Base-by-base conservation (phyloP, 37 sponge, comb jelly and placozoan genomes). In the Tethya wilhelma region DNA sequence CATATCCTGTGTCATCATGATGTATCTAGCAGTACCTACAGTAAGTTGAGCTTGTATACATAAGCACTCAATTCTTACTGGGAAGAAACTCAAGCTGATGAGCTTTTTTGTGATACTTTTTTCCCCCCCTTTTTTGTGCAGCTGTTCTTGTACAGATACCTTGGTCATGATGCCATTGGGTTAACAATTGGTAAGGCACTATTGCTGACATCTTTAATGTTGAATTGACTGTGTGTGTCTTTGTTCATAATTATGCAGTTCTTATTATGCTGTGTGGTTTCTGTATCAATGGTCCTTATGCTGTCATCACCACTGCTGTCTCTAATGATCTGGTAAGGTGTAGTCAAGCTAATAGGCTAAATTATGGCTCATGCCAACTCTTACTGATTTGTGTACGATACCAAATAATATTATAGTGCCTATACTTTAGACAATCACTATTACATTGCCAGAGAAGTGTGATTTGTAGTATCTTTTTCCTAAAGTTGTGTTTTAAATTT, bases 251-350 rank as follows among this genome's bases (percentile, higher is more conserved):
- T 25, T 84, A 38, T 39, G 62, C 77, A 12, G 91, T 69, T 29
- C 82, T 94, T 12, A 69, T 89, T 20, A 65, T 82, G 17, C n/a
- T 91, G 22, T 70, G 69, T 67, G 97, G 97, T 2, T 41, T 75
- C 30, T 74, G 86, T 43, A 75, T 91, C 40, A 97, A 91, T 70
- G 97, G 94, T 1, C 94, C 97, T 0, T 91, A 93, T 59, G 85
- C 81, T 19, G 72, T 97, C 60, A 93, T 97, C 36, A 91, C 97
- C 17, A 91, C 97, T 38, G 97, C 97, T 7, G 90, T 97, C 36
- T 85, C 89, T 34, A 93, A 90, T 67, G 97, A 84, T 46, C 36
- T 84, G 84, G 84, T 84, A 41, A 79, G 67, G 0, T 2, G 6
- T 17, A 36, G 6, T 34, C 11, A 19, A 29, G 30, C 59, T 7